These are phyloP conservation scores for Pheosia tremula DNA, from an alignment of 2,888 invertebrate genomes.

Conservation along the genomic window DNA sequence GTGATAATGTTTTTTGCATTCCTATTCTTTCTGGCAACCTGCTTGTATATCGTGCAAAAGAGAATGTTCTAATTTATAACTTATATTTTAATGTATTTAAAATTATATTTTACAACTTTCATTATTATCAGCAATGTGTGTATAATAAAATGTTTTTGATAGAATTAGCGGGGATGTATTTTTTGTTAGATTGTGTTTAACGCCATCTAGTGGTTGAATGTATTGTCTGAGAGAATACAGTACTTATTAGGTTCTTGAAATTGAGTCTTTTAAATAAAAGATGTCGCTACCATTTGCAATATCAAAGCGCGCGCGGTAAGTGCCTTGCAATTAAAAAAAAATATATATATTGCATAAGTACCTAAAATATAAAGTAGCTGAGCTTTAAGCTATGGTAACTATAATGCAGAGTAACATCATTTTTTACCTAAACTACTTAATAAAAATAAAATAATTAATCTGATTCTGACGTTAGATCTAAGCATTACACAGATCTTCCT, in stretches of 20 bases:
- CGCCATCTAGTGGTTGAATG: slow-evolving; percentile 23
- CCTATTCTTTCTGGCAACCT: slow-evolving; percentile 94
- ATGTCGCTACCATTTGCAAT: background rate
- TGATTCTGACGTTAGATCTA: too few relatives aligned
- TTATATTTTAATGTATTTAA: slow-evolving; percentile 30
- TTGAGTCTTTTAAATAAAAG: background rate
- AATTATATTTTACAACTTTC: slow-evolving; percentile 26
- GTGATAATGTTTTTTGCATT: slow-evolving; percentile 94
- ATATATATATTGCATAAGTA: too few relatives aligned
- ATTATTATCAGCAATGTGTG: slow-evolving; percentile 14
- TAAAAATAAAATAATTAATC: too few relatives aligned
- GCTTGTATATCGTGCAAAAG: slow-evolving; percentile 96
- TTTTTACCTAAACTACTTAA: too few relatives aligned
- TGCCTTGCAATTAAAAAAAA: too few relatives aligned
- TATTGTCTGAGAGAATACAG: background rate
- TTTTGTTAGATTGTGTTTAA: slow-evolving; percentile 1
- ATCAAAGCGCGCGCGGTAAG: background rate
- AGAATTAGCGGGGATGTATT: background rate
- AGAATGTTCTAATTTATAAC: slow-evolving; percentile 87
- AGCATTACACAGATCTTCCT: too few relatives aligned
- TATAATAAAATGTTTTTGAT: slow-evolving; percentile 27
- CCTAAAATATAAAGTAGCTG: background rate
- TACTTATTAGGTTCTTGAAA: too few relatives aligned
- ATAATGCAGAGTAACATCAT: too few relatives aligned
- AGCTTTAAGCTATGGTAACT: too few relatives aligned